Percentiles rank a stretch among this genome's conserved stretches.
Conservation (phyloP, 64 coral and sea anemone genomes). For the Anthopleura sola region DNA sequence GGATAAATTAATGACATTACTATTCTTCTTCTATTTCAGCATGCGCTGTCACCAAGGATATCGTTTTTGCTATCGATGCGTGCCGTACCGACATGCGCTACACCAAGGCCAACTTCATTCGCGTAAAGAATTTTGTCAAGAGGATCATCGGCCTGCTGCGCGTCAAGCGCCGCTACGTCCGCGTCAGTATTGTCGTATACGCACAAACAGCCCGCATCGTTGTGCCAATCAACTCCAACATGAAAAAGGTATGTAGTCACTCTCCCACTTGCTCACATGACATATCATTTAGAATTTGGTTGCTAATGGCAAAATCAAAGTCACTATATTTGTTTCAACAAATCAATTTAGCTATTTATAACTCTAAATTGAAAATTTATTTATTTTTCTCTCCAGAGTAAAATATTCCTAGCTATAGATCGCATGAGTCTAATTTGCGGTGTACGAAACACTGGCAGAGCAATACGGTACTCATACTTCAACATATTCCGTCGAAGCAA, state of each 20-base stretch:
- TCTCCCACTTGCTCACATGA: too few species aligned
- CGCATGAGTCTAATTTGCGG: conserved; percentile 51
- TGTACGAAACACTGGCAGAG: conserved; percentile 31
- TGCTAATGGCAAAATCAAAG: too few species aligned
- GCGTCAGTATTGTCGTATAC: conserved; percentile 43
- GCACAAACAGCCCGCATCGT: conserved; percentile 28
- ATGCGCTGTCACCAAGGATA: conserved; percentile 44
- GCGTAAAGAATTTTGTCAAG: conserved; percentile 59
- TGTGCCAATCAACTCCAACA: conserved; percentile 34
- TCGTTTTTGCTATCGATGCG: conserved; percentile 51
- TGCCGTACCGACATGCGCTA: conserved; percentile 39
- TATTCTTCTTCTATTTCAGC: conserved; percentile 25
- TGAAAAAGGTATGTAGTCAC: not conserved
- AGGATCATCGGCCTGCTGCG: conserved; percentile 31
- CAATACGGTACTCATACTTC: conserved; percentile 32
- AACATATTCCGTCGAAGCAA: conserved; percentile 22
- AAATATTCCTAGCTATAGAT: conserved; percentile 31
- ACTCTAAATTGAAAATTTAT: too few species aligned
- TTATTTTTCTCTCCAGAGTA: not conserved
- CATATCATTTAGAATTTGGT: too few species aligned
- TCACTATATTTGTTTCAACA: too few species aligned
- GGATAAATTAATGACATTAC: not conserved
- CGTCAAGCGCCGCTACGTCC: conserved; percentile 1
- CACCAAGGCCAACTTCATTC: conserved; percentile 50
- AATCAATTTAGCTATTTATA: too few species aligned